These are phyloP conservation scores for Anabas testudineus DNA, from an alignment of 2,797 vertebrate genomes.

Conservation along the genomic window DNA sequence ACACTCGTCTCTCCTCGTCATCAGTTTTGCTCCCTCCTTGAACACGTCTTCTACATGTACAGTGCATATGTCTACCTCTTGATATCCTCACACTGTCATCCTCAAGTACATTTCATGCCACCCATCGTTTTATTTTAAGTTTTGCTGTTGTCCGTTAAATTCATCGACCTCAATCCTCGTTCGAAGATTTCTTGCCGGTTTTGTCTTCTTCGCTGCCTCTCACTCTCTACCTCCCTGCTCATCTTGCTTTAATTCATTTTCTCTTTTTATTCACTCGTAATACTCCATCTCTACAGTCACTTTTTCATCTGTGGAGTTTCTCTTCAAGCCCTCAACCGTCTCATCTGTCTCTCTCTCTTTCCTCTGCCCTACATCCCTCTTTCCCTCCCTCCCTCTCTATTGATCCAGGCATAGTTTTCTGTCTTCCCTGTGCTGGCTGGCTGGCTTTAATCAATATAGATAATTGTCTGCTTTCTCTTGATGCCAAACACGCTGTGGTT, in stretches of 20 bases:
- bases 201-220: constrained; percentile 23
- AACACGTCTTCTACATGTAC: neutral
- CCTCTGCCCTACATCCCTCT: constrained; percentile 59
- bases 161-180: constrained; percentile 36
- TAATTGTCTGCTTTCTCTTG: constrained; percentile 89
- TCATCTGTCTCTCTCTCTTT: constrained; percentile 66
- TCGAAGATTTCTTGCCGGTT: constrained; percentile 51
- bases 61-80: constrained; percentile 23
- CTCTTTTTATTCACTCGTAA: constrained; percentile 38
- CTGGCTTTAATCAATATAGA: constrained; percentile 91
- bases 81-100: constrained; percentile 43
- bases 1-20: neutral
- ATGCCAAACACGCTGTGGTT: constrained; percentile 86
- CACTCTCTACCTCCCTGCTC: constrained; percentile 28
- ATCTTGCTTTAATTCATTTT: constrained; percentile 54
- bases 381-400: constrained; percentile 75
- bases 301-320: constrained; percentile 54
- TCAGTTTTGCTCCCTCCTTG: neutral
- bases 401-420: constrained; percentile 88
- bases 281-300: constrained; percentile 24
- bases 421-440: constrained; percentile 86
- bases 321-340: constrained; percentile 52
- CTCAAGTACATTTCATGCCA: constrained; percentile 35
- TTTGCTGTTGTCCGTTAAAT: constrained; percentile 35
- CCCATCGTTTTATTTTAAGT: constrained; percentile 64